Percentiles rank a stretch among this genome's conserved stretches.
phyloP scores from a whole-genome alignment of 1,140 invertebrate species.

The Bicyclus anynana region DNA sequence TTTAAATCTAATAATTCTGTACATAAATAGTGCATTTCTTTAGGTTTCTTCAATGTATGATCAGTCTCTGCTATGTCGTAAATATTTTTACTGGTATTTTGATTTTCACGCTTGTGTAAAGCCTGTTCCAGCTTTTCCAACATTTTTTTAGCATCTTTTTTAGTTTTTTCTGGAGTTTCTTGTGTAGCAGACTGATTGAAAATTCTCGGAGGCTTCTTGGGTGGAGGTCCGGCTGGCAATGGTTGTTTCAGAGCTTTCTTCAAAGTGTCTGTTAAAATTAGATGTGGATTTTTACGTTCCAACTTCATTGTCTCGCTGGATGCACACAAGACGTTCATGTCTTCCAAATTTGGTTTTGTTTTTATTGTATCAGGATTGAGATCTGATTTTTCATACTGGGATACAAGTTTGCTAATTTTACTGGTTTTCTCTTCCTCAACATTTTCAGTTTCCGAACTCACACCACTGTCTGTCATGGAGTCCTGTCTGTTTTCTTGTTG shows the following conservation, averaged over 20 bases:
- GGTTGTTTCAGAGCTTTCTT: constrained; percentile 81
- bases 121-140: constrained; percentile 79
- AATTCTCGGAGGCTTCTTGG: constrained; percentile 84
- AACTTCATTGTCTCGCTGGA: constrained; percentile 67
- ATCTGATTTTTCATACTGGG: constrained; percentile 47
- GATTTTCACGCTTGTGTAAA: constrained; percentile 71
- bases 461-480: constrained; percentile 69
- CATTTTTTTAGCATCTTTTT: constrained; percentile 78
- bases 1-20: constrained; percentile 68
- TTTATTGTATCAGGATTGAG: constrained; percentile 10
- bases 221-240: constrained; percentile 81
- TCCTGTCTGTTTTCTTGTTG: constrained; percentile 61
- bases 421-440: constrained; percentile 52
- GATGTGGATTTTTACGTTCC: constrained; percentile 62
- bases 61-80: constrained; percentile 43
- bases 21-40: constrained; percentile 74
- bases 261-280: constrained; percentile 77
- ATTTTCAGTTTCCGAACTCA: constrained; percentile 74
- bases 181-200: constrained; percentile 57
- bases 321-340: constrained; percentile 49
- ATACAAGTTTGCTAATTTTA: constrained; percentile 46
- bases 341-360: constrained; percentile 43
- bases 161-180: constrained; percentile 46
- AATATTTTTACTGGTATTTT: constrained; percentile 42
- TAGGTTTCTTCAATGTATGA: constrained; percentile 44